Percentiles rank a stretch among this genome's conserved stretches.
phyloP scores from a whole-genome alignment of 2,797 vertebrate species.

The Bradypodion ventrale region DNA sequence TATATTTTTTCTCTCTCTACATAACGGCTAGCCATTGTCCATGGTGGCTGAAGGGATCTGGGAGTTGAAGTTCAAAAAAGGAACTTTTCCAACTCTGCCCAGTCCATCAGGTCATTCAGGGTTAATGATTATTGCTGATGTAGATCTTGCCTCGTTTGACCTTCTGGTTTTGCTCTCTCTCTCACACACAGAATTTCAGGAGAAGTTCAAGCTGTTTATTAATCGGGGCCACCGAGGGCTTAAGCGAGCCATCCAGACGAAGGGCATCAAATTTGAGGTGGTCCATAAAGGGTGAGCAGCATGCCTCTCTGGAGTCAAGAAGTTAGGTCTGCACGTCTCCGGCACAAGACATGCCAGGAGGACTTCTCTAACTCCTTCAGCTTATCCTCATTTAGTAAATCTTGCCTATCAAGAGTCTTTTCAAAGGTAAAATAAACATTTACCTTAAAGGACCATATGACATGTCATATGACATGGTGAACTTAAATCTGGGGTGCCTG shows the following conservation, averaged over 20 bases:
- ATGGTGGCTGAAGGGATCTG: neutral
- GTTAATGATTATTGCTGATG: neutral
- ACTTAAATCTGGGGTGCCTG: too few species aligned
- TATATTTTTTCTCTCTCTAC: too few species aligned
- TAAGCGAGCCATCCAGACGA: slow-evolving; percentile 86
- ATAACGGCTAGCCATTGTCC: too few species aligned
- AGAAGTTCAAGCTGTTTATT: slow-evolving; percentile 88
- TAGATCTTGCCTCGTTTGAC: too few species aligned
- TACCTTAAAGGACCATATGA: too few species aligned
- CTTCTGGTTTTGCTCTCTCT: neutral
- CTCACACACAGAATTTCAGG: slow-evolving; percentile 80
- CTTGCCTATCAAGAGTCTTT: too few species aligned
- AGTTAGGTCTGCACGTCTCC: neutral
- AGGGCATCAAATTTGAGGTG: slow-evolving; percentile 91
- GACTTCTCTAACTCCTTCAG: too few species aligned
- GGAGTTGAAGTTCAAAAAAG: neutral
- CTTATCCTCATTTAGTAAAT: too few species aligned
- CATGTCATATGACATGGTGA: too few species aligned
- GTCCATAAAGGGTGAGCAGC: slow-evolving; percentile 86
- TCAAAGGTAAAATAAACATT: too few species aligned
- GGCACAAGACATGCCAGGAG: too few species aligned
- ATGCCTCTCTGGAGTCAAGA: neutral
- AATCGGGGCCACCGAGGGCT: slow-evolving; percentile 84
- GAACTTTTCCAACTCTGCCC: neutral
- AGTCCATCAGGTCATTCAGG: neutral